Evolutionary conservation across 2,888 invertebrate species (phyloP), one percentile per base, ranked within the genome.

Genomic region (Endotricha flammealis): DNA sequence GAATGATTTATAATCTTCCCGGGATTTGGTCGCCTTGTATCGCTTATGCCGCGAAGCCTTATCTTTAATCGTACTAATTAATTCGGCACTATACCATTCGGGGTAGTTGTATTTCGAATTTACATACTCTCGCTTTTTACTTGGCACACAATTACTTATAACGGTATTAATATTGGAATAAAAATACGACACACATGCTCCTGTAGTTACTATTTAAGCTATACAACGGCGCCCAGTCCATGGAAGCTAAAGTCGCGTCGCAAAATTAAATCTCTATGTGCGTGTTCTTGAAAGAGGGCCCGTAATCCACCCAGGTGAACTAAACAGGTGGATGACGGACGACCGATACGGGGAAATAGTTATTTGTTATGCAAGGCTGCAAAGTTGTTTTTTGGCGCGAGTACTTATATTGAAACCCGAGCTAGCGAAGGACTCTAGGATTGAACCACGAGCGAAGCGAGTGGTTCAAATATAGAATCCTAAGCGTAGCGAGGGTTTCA

Each of bases 71-170:
- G 38, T 29, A 5, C 22, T 1, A 31, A 44, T 42, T 6, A 46
- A 24, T 11, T 41, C 47, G 4, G 17, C 8, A 1, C 38, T 40
- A 10, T 47, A 52, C 46, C 46, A 52, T 12, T 44, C 44, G 4
- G 47, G 47, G 12, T 52, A 52, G 32, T 4, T 25, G 20, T 42
- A 45, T 16, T 23, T 35, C n/a, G 35, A 36, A 6, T 3, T 32
- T 25, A 30, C 32, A 29, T 4, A 36, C 10, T 12, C 42, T 41
- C 39, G 41, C 36, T 32, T 42, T 23, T 7, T 38, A n/a, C n/a
- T n/a, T 2, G 48, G 46, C 32, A 49, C 46, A 28, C 44, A 48
- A 12, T 40, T 24, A 34, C 46, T 33, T 12, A 44, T 32, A n/a
- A 28, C 33, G 2, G 4, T 12, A 33, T 39, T 41, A 11, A 49